Evolutionary conservation across 2,888 invertebrate genomes (phyloP), one percentile per base, ranked within the genome.

Genomic region (Cosmorhoe ocellata): DNA sequence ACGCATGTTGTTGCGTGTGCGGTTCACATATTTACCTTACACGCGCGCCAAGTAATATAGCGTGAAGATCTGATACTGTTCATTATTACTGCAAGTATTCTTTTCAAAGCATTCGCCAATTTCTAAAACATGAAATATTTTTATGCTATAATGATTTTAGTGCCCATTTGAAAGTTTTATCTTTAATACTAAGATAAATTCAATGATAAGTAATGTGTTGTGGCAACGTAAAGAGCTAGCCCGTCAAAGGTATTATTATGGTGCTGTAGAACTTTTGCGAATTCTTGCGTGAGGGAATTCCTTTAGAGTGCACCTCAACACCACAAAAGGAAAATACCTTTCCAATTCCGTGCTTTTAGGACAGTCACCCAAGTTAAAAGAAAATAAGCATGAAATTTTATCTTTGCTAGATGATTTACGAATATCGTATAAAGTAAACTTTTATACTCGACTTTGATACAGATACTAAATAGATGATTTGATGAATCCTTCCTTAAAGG

Each of bases 401-500:
- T 14, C 43, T 51, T 38, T 26, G 36, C 51, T 14, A 44, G 51
- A 49, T 42, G 37, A 30, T 51, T 58, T 44, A 50, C 38, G 31
- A 31, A 64, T 64, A 67, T 66, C 67, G 59, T 60, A 66, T 59
- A 51, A 60, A 61, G 55, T 49, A 53, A 66, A 66, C 59, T n/a
- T 68, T 73, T 69, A 66, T 61, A 58, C 56, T 59, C 60, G 39
- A 63, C 66, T 72, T 74, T 69, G 70, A 67, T 66, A 61, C 63
- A 58, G 57, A 61, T 58, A 65, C 63, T 70, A 67, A 66, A 60
- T 61, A 65, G 63, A 69, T 74, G 68, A 76, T 71, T 71, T 61
- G 59, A 69, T 71, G 66, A 76, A 71, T 69, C 64, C 64, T 71
- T 68, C 67, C 66, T 64, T 57, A 58, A 64, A 69, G 58, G 57